These are phyloP conservation scores for Talpa occidentalis DNA, from an alignment of 2,113 vertebrate genomes.

Conservation along the genomic window DNA sequence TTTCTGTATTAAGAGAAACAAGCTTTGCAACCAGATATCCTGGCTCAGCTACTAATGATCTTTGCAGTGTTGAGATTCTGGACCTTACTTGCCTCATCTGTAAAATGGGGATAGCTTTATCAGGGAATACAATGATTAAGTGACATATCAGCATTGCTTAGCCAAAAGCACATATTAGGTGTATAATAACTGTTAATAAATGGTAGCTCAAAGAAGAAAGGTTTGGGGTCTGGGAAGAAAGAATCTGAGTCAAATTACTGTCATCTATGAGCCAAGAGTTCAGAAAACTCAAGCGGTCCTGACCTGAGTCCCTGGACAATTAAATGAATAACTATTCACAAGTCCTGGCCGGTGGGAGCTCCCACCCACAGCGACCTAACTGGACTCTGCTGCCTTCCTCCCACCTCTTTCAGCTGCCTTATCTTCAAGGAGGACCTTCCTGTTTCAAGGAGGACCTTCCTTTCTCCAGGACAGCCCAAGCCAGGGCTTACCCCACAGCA, in stretches of 20 bases:
- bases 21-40: background rate
- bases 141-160: background rate
- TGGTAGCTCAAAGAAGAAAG: background rate
- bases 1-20: background rate
- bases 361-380: background rate
- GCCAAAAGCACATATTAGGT: background rate
- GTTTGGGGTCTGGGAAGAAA: background rate
- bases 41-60: background rate
- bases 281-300: background rate
- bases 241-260: background rate
- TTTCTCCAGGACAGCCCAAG: conserved; percentile 62
- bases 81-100: background rate
- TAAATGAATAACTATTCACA: conserved; percentile 79
- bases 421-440: background rate
- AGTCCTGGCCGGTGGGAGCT: background rate
- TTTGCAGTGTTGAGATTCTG: background rate
- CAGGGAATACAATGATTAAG: background rate
- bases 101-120: background rate
- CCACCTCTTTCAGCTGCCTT: too few relatives aligned
- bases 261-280: background rate
- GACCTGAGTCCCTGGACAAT: background rate
- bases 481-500: conserved; percentile 30
- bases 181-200: background rate
- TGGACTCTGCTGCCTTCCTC: too few relatives aligned
- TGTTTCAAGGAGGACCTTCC: accelerated